Percentiles rank a stretch among this genome's conserved stretches.
These are phyloP conservation scores for Acromyrmex echinatior DNA, from an alignment of 1,140 invertebrate genomes.

Conservation along the genomic window DNA sequence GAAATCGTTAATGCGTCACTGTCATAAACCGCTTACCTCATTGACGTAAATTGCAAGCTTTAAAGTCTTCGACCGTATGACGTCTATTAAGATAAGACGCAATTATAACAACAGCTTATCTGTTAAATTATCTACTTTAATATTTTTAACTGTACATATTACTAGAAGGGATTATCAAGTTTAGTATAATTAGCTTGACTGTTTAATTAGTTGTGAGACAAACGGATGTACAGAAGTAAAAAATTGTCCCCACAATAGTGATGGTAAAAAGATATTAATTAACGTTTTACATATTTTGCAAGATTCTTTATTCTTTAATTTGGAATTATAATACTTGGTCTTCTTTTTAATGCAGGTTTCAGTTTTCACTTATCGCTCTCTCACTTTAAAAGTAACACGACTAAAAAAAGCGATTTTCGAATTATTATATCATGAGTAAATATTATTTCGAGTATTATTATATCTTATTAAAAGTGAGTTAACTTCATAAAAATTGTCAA, in stretches of 20 bases:
- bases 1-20: conserved; percentile 63
- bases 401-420: too few relatives aligned
- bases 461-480: too few relatives aligned
- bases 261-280: background rate
- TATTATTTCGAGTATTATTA: too few relatives aligned
- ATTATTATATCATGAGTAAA: too few relatives aligned
- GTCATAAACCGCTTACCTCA: conserved; percentile 44
- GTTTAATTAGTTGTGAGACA: background rate
- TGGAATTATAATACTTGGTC: background rate
- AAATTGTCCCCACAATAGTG: background rate
- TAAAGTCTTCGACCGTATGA: conserved; percentile 1
- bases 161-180: background rate
- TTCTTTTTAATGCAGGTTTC: background rate
- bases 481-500: too few relatives aligned
- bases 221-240: background rate
- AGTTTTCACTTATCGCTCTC: background rate
- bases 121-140: conserved; percentile 9
- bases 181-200: background rate
- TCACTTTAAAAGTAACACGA: too few relatives aligned
- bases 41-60: conserved; percentile 29
- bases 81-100: conserved; percentile 22
- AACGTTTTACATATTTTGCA: background rate
- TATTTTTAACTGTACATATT: background rate
- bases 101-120: background rate
- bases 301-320: background rate